Evolutionary conservation across 2,797 vertebrate species (phyloP).

Genomic region (Tympanoctomys barrerae): DNA sequence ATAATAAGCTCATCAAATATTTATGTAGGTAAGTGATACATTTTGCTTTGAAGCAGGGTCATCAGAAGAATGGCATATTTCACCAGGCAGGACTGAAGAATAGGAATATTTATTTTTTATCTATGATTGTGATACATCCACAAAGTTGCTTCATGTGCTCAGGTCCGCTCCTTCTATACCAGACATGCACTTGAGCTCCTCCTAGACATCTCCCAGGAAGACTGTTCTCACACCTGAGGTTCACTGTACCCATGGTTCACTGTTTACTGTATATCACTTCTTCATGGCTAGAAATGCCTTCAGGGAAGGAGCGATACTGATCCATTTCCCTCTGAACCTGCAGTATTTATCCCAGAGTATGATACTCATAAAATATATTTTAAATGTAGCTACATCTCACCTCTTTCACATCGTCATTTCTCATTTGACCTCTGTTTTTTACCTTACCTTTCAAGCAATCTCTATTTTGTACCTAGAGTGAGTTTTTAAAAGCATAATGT

Average conservation of each 20-base stretch:
- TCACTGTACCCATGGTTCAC: not conserved
- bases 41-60: not conserved
- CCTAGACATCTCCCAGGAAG: not conserved
- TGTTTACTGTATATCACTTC: not conserved
- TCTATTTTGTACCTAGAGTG: not conserved
- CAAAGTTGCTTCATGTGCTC: rapidly evolving
- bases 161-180: not conserved
- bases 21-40: rapidly evolving
- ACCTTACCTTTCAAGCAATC: not conserved
- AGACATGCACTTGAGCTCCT: rapidly evolving
- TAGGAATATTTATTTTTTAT: not conserved
- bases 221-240: not conserved
- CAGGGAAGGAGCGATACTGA: not conserved
- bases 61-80: not conserved
- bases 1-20: not conserved
- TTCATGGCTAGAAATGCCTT: not conserved
- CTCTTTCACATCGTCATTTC: not conserved
- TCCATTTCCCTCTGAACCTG: not conserved
- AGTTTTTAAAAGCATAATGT: slow-evolving; percentile 14
- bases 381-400: not conserved
- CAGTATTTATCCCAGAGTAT: not conserved
- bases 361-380: not conserved
- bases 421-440: not conserved
- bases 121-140: not conserved
- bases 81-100: not conserved